Conservation (phyloP, 1,140 invertebrate genomes). For the Stratiolaelaps scimitus region DNA sequence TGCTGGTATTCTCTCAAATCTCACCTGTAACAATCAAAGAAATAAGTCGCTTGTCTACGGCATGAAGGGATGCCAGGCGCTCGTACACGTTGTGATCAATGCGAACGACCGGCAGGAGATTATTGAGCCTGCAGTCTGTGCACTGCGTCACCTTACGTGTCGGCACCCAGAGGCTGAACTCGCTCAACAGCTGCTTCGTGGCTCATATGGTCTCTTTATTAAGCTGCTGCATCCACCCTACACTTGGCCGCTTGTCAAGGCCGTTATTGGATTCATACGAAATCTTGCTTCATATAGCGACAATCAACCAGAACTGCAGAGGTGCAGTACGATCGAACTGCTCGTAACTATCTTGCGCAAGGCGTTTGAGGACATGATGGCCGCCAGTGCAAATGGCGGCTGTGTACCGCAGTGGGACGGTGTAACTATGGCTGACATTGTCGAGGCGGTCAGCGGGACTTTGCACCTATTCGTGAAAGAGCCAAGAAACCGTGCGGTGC, state of each 20-base stretch:
- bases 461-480: constrained; percentile 45
- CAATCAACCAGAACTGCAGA: constrained; percentile 43
- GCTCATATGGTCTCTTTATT: constrained; percentile 44
- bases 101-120: constrained; percentile 45
- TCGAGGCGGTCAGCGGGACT: constrained; percentile 44
- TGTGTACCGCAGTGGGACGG: constrained; percentile 42
- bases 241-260: constrained; percentile 34
- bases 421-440: constrained; percentile 45
- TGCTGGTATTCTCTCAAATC: constrained; percentile 47
- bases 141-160: constrained; percentile 45
- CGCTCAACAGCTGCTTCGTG: constrained; percentile 45
- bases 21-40: constrained; percentile 47
- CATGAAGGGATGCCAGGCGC: constrained; percentile 43
- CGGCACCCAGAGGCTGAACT: constrained; percentile 44
- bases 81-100: constrained; percentile 42
- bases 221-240: constrained; percentile 40
- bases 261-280: constrained; percentile 45
- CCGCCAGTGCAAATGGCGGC: constrained; percentile 43
- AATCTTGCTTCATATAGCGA: constrained; percentile 45
- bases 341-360: constrained; percentile 43
- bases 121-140: constrained; percentile 46
- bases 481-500: constrained; percentile 42
- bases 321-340: constrained; percentile 42
- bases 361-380: constrained; percentile 36
- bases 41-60: constrained; percentile 45